Conservation (phyloP, 2,888 invertebrate genomes). For the Cotesia congregata region DNA sequence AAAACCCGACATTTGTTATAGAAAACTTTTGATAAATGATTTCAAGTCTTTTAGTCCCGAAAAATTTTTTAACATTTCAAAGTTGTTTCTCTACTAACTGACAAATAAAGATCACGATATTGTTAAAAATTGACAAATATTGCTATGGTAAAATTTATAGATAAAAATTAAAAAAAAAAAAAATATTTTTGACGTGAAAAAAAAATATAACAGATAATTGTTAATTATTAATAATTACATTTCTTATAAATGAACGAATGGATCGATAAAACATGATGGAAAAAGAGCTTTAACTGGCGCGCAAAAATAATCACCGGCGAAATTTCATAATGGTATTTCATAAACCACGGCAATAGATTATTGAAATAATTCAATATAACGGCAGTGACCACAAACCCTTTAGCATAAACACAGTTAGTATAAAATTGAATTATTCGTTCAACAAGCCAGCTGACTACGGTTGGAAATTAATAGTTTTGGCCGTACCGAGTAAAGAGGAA, state of each 20-base stretch:
- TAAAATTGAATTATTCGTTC: conserved; percentile 61
- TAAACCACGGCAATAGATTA: conserved; percentile 37
- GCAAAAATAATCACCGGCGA: neutral
- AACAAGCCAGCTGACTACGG: conserved; percentile 47
- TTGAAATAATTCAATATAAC: conserved; percentile 58
- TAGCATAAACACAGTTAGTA: conserved; percentile 44
- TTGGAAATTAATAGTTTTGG: conserved; percentile 66
- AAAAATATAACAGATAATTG: too few species aligned
- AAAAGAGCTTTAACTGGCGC: neutral
- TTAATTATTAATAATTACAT: too few species aligned
- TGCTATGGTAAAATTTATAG: neutral
- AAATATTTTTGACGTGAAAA: too few species aligned
- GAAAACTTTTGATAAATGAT: conserved; percentile 20
- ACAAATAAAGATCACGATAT: conserved; percentile 5
- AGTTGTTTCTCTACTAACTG: neutral
- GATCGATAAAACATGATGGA: neutral
- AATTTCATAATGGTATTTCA: neutral
- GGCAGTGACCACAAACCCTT: conserved; percentile 50
- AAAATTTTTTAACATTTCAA: neutral
- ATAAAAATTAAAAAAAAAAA: neutral
- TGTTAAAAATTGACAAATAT: neutral
- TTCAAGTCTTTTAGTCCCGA: neutral
- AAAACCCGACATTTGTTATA: neutral
- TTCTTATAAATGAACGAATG: too few species aligned
- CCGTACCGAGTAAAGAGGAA: conserved; percentile 52